A percentile compares a stretch with the other conserved stretches of the same genome.
phyloP scores from a whole-genome alignment of 2,797 vertebrate species.

The Staurois parvus region DNA sequence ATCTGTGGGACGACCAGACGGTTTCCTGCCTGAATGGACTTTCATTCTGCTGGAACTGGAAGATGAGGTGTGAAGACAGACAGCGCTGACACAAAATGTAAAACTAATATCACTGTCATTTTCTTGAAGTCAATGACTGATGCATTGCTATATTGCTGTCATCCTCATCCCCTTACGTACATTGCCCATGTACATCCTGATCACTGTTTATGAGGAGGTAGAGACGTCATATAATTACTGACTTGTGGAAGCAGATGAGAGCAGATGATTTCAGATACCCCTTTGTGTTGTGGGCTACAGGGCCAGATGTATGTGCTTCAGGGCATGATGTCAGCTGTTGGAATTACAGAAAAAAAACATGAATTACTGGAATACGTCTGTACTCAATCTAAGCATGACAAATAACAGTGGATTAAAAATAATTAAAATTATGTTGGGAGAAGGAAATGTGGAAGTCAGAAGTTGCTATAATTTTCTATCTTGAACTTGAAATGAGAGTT shows the following conservation, averaged over 20 bases:
- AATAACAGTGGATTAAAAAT: background rate
- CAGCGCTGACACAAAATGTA: background rate
- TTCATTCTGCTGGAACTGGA: background rate
- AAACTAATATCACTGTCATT: background rate
- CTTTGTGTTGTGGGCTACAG: background rate
- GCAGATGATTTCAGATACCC: background rate
- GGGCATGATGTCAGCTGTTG: constrained; percentile 16
- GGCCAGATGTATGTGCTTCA: constrained; percentile 29
- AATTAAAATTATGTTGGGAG: background rate
- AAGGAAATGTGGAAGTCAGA: background rate
- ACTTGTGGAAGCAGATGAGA: background rate
- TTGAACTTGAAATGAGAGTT: background rate
- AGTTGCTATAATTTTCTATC: background rate
- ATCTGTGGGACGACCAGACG: background rate
- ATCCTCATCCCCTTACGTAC: background rate
- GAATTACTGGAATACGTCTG: background rate
- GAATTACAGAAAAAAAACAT: background rate
- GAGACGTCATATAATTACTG: background rate
- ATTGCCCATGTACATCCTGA: background rate
- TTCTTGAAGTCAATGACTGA: background rate
- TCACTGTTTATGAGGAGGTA: background rate
- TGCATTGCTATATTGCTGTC: constrained; percentile 1
- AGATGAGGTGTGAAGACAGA: background rate
- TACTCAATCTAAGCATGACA: background rate
- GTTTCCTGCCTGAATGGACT: background rate